A percentile compares a stretch with the other conserved stretches of the same genome.
These are phyloP conservation scores for Caenorhabditis uteleia DNA, from an alignment of 2,888 invertebrate species.

Conservation along the genomic window DNA sequence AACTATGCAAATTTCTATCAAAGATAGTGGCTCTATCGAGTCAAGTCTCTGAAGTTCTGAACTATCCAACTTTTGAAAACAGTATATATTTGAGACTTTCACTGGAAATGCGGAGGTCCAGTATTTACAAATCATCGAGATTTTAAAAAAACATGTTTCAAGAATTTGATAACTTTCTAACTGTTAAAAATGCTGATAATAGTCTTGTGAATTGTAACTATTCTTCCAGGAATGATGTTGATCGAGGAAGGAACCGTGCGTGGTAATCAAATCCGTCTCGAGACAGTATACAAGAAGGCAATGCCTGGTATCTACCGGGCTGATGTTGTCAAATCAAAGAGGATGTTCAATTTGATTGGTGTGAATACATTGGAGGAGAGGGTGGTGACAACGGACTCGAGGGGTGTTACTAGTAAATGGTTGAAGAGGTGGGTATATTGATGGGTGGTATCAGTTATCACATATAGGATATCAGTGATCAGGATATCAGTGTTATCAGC, in stretches of 20 bases:
- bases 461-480: neutral
- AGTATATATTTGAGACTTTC: no score
- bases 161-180: no score
- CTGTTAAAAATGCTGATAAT: no score
- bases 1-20: no score
- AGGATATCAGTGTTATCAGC: no score
- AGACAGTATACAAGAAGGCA: conserved; percentile 51
- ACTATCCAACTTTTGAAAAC: no score
- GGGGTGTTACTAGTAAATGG: conserved; percentile 47
- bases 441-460: neutral
- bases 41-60: no score
- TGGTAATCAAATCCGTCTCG: conserved; percentile 46
- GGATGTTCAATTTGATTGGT: conserved; percentile 50
- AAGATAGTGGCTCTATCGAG: no score
- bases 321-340: conserved; percentile 28
- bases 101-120: no score
- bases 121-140: no score
- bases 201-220: no score
- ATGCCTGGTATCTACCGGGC: conserved; percentile 32
- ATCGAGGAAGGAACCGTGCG: conserved; percentile 64
- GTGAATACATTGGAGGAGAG: conserved; percentile 54
- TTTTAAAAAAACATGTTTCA: no score
- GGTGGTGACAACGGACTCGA: conserved; percentile 40
- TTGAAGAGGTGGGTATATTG: conserved; percentile 43
- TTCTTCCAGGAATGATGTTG: conserved; percentile 55